Evolutionary conservation across 1,140 invertebrate genomes (phyloP).

Genomic region (Diuraphis noxia): DNA sequence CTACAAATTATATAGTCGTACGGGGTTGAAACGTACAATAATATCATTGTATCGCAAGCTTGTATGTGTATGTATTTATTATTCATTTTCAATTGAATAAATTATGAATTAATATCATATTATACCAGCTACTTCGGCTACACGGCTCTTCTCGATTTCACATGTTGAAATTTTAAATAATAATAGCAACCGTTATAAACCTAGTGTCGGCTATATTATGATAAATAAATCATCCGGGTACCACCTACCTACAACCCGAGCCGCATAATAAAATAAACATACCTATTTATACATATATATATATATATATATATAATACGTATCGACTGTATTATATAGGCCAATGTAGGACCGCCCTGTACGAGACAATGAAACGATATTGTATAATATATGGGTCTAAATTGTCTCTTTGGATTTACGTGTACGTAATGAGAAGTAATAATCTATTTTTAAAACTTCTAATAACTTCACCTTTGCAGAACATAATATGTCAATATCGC

Average conservation of each 20-base stretch:
- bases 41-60: not conserved
- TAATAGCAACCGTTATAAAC: not conserved
- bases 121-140: not conserved
- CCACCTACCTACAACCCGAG: not conserved
- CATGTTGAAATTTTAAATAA: constrained; percentile 11
- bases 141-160: not conserved
- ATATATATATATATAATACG: too few relatives aligned
- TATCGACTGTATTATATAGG: not conserved
- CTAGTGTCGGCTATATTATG: not conserved
- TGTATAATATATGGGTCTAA: not conserved
- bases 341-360: not conserved
- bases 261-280: not conserved
- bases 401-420: not conserved
- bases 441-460: not conserved
- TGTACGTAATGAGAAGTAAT: not conserved
- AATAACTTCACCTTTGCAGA: not conserved
- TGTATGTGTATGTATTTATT: not conserved
- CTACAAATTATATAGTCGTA: not conserved
- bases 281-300: too few relatives aligned
- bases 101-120: not conserved
- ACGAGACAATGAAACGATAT: not conserved
- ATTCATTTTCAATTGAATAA: constrained; percentile 34
- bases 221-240: not conserved
- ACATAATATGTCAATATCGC: not conserved
- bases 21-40: not conserved